Conservation (phyloP, 2,797 vertebrate genomes). For the Artibeus jamaicensis region DNA sequence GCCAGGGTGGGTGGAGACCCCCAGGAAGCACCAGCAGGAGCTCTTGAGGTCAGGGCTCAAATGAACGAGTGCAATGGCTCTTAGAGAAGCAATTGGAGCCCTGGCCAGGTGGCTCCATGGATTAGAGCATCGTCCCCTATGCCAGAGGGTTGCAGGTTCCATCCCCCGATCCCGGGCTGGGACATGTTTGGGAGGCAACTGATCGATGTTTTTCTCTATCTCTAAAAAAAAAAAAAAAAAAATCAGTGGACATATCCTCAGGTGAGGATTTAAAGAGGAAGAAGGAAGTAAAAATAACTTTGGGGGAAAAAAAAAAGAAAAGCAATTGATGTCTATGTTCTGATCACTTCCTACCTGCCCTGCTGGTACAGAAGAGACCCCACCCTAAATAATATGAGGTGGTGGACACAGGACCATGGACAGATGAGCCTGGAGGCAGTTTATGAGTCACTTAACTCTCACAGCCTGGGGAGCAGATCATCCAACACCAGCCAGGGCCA, state of each 20-base stretch:
- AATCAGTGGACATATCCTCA: not conserved
- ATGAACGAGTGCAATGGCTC: not conserved
- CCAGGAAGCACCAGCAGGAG: not conserved
- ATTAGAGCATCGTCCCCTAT: too few relatives aligned
- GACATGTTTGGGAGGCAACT: not conserved
- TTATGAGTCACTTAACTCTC: not conserved
- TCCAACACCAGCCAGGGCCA: fast-evolving
- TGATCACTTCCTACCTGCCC: not conserved
- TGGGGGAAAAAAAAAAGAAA: not conserved
- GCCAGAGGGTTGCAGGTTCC: too few relatives aligned
- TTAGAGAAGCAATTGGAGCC: not conserved
- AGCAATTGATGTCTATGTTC: not conserved
- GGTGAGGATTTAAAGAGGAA: not conserved
- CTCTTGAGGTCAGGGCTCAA: not conserved
- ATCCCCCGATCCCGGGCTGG: not conserved
- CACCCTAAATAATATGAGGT: not conserved
- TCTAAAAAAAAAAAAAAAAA: too few relatives aligned
- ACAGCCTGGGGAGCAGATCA: not conserved
- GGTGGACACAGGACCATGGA: not conserved
- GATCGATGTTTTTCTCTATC: not conserved
- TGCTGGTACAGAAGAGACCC: not conserved
- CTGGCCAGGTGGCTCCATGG: too few relatives aligned
- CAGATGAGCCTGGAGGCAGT: not conserved
- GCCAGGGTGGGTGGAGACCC: not conserved
- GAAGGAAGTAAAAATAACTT: not conserved